phyloP scores from a whole-genome alignment of 2,797 vertebrate genomes.

The Clarias pachynema region DNA sequence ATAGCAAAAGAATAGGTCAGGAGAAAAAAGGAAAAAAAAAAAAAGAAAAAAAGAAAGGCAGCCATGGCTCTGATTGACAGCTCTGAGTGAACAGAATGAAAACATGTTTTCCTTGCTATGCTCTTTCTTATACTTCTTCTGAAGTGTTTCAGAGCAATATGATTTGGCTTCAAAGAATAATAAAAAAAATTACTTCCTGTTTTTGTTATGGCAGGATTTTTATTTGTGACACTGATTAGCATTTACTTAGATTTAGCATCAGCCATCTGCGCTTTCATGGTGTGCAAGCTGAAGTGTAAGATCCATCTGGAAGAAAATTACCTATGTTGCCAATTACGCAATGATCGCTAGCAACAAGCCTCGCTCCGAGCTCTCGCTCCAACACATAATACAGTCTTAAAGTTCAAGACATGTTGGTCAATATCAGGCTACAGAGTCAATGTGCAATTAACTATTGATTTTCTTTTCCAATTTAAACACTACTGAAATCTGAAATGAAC shows the following conservation, averaged over 20 bases:
- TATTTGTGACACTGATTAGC: not conserved
- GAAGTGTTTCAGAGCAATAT: not conserved
- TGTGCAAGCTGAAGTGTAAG: not conserved
- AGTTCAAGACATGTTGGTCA: not conserved
- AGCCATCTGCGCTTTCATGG: not conserved
- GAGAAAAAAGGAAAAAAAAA: not conserved
- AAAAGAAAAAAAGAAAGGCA: not conserved
- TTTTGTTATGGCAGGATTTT: not conserved
- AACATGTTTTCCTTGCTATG: not conserved
- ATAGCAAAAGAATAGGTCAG: slow-evolving; percentile 36
- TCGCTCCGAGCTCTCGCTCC: not conserved
- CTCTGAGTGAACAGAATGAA: slow-evolving; percentile 9
- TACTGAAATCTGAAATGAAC: not conserved
- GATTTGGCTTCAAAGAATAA: not conserved
- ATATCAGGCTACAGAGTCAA: not conserved
- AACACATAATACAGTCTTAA: not conserved
- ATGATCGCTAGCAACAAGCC: slow-evolving; percentile 7
- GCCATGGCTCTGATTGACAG: slow-evolving; percentile 13
- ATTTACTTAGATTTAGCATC: not conserved
- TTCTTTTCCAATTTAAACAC: not conserved
- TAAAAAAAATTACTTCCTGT: not conserved
- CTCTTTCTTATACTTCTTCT: not conserved
- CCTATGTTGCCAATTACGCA: slow-evolving; percentile 9
- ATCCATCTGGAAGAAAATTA: slow-evolving; percentile 22
- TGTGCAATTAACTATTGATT: slow-evolving; percentile 31